These are phyloP conservation scores for Eolophus roseicapilla DNA, from an alignment of 2,113 vertebrate species.

Conservation along the genomic window DNA sequence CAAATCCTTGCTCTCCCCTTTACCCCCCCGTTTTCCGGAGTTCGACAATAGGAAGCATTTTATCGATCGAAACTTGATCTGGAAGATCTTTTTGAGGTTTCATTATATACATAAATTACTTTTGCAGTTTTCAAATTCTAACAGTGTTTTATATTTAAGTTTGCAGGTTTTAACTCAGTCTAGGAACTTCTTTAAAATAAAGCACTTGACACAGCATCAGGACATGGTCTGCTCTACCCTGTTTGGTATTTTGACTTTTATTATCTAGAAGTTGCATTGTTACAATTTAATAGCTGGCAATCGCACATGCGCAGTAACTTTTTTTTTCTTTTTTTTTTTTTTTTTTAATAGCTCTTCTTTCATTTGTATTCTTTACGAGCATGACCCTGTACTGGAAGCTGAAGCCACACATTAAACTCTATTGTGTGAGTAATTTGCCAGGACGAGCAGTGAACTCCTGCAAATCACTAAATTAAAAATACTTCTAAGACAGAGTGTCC, in stretches of 20 bases:
- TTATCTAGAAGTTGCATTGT: slow-evolving; percentile 23
- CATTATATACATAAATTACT: background rate
- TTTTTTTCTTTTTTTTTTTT: background rate
- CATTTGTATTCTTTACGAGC: slow-evolving; percentile 36
- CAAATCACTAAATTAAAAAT: slow-evolving; percentile 35
- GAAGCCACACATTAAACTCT: slow-evolving; percentile 21
- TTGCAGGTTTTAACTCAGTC: background rate
- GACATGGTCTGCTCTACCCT: background rate
- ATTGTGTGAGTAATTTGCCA: slow-evolving; percentile 10
- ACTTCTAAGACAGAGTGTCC: background rate
- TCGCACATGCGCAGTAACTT: slow-evolving; percentile 40
- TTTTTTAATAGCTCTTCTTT: background rate
- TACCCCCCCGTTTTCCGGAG: background rate
- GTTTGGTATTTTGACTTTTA: slow-evolving; percentile 42
- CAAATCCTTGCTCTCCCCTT: background rate
- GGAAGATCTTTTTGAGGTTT: background rate
- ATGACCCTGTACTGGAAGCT: slow-evolving; percentile 11
- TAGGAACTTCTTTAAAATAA: background rate
- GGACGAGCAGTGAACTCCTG: background rate
- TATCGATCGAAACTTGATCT: background rate
- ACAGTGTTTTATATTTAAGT: background rate
- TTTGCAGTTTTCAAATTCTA: background rate
- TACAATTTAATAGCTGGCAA: slow-evolving; percentile 18
- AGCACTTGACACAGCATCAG: background rate
- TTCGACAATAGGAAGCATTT: background rate